Evolutionary conservation across 2,113 vertebrate species (phyloP).

Genomic region (Stercorarius parasiticus): DNA sequence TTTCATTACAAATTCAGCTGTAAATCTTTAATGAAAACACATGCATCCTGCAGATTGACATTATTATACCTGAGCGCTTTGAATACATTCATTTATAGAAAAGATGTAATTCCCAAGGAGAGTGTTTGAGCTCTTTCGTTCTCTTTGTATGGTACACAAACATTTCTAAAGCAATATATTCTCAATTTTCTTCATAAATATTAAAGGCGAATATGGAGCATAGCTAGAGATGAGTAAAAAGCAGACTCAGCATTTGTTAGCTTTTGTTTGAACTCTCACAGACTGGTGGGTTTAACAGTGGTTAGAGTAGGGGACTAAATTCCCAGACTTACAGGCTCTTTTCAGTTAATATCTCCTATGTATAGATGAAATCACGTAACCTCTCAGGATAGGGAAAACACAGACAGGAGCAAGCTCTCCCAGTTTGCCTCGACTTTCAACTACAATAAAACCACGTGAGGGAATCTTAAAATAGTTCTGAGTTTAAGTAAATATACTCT

Average conservation of each 20-base stretch:
- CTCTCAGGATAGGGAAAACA: not conserved
- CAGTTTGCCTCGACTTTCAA: not conserved
- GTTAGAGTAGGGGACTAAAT: not conserved
- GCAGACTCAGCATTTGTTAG: not conserved
- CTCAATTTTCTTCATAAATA: slow-evolving; percentile 47
- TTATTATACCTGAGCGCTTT: not conserved
- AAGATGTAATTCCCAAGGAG: not conserved
- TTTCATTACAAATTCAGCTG: slow-evolving; percentile 6
- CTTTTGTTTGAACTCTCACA: not conserved
- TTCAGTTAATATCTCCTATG: not conserved
- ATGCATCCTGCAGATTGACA: not conserved
- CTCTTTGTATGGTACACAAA: not conserved
- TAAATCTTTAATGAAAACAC: slow-evolving; percentile 40
- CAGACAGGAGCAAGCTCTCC: not conserved
- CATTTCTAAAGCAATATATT: slow-evolving; percentile 9
- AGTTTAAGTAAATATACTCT: not conserved
- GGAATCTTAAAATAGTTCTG: not conserved
- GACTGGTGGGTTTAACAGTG: not conserved
- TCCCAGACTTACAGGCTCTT: not conserved
- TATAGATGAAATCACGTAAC: not conserved
- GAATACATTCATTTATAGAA: not conserved
- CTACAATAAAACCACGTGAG: not conserved
- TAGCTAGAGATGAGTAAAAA: not conserved
- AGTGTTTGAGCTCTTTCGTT: not conserved
- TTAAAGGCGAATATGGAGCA: not conserved